Evolutionary conservation across 92 coral and sea anemone species (phyloP), one percentile per base, ranked within the genome.

Genomic region (Galaxea fascicularis): DNA sequence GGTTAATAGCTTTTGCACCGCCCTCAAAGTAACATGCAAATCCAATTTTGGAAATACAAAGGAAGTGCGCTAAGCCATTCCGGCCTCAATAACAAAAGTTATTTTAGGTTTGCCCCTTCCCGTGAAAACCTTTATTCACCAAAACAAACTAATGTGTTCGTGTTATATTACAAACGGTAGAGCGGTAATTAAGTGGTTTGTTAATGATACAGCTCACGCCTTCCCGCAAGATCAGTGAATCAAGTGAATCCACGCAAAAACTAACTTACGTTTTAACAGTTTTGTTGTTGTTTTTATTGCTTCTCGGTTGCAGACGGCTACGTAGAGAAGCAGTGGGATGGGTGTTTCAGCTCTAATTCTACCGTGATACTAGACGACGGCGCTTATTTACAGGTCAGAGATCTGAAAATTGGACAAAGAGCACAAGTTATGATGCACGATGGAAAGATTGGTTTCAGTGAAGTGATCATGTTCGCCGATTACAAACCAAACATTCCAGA

Each of bases 391-490:
- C 86, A 78, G 58, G 86, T 97, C 85, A 85, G 82, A 66, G 83
- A 93, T 31, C 87, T 97, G 66, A 89, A 87, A 82, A 79, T 93
- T 27, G 98, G 99, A 14, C 91, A 97, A 67, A 91, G 85, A 66
- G 95, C 93, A 12, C 91, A 93, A 89, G 90, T 93, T 63, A 70
- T 94, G 91, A 84, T 74, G 54, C 76, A 83, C 25, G 71, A 83
- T 26, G 99, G 99, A 26, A 71, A 76, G 76, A 73, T 93, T 24
- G 85, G 94, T 52, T 90, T 80, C 88, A 94, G 95, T 58, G 97
- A 95, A 82, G 95, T 97, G 0, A 70, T 93, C 17, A 85, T 97
- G 94, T 97, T 97, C 70, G 89, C 93, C 45, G 99, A 97, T 86
- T 86, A 84, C 87, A 82, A 89, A 28, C 97, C 99, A 47, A 65